phyloP scores from a whole-genome alignment of 2,888 invertebrate species.

The Limnephilus marmoratus region DNA sequence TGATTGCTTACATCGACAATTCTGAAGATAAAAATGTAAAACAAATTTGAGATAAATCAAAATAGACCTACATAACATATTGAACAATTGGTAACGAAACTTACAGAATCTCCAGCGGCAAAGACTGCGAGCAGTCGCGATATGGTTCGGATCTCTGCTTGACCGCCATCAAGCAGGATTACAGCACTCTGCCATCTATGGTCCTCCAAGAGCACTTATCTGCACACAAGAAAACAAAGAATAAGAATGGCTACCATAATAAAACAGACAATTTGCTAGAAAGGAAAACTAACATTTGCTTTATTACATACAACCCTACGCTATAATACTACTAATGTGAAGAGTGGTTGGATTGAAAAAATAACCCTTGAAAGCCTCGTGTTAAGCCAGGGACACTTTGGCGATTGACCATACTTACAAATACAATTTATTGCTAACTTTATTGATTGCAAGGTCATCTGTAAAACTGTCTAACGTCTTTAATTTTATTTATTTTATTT shows the following conservation, averaged over 20 bases:
- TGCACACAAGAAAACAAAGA: conserved; percentile 40
- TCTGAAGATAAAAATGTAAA: not conserved
- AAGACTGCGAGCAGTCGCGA: conserved; percentile 75
- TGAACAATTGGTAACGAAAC: conserved; percentile 66
- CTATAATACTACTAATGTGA: no score
- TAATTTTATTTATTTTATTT: no score
- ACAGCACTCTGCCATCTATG: conserved; percentile 54
- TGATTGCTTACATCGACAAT: not conserved
- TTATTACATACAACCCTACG: not conserved
- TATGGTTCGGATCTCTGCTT: conserved; percentile 70
- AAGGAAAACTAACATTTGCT: not conserved
- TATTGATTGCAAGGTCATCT: no score
- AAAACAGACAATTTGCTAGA: not conserved
- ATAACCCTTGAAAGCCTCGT: no score
- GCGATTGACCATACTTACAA: no score
- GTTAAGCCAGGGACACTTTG: no score
- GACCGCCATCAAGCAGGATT: conserved; percentile 63
- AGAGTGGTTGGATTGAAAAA: no score
- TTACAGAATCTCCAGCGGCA: conserved; percentile 78
- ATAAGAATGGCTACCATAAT: conserved; percentile 8
- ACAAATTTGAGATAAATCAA: not conserved
- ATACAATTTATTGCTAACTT: no score
- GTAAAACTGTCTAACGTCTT: no score
- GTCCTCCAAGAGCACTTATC: conserved; percentile 37
- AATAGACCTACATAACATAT: not conserved